These are phyloP conservation scores for Odontamblyopus rebecca DNA, from an alignment of 2,797 vertebrate species.

Conservation along the genomic window DNA sequence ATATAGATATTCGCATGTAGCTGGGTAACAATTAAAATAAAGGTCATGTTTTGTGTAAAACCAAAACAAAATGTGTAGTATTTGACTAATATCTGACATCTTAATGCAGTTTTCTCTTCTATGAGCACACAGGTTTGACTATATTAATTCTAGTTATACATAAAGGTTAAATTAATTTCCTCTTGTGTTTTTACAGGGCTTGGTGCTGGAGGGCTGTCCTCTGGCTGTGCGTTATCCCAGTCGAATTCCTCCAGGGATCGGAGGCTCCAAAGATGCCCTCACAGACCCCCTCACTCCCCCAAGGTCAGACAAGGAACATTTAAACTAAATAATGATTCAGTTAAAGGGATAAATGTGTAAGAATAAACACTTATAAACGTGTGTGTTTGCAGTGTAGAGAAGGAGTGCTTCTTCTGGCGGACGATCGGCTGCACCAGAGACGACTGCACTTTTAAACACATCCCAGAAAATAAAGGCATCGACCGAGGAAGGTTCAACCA, in stretches of 20 bases:
- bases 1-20: too few species aligned
- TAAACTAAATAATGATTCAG: not conserved
- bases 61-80: too few species aligned
- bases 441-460: constrained; percentile 67
- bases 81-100: too few species aligned
- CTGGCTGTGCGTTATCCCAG: constrained; percentile 68
- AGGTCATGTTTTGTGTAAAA: too few species aligned
- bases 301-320: constrained; percentile 57
- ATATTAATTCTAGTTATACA: too few species aligned
- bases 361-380: not conserved
- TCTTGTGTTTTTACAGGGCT: constrained; percentile 40
- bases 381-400: constrained; percentile 28
- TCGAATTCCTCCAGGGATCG: constrained; percentile 36
- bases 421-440: constrained; percentile 65
- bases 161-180: not conserved
- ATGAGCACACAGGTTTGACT: too few species aligned
- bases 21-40: too few species aligned
- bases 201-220: constrained; percentile 58
- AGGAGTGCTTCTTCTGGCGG: constrained; percentile 78
- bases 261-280: constrained; percentile 35
- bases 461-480: constrained; percentile 70
- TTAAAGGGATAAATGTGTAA: too few species aligned
- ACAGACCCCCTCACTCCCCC: constrained; percentile 18
- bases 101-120: too few species aligned
- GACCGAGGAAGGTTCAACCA: constrained; percentile 61